Evolutionary conservation across 2,888 invertebrate species (phyloP).

Genomic region (Apodemia zela): DNA sequence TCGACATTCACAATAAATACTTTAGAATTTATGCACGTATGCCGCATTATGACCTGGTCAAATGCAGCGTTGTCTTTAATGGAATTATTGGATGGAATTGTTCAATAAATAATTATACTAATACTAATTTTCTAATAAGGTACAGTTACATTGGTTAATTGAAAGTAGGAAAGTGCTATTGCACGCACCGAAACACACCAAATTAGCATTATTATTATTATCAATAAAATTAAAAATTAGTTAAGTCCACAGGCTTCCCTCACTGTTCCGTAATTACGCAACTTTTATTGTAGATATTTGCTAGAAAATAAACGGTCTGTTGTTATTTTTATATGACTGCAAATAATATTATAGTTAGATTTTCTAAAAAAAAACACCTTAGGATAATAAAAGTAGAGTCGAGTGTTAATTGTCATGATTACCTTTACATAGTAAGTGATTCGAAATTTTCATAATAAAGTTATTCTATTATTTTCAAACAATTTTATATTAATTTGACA

Average conservation of each 20-base stretch:
- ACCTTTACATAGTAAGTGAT: conserved; percentile 22
- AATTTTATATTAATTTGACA: background rate
- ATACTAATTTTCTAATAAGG: conserved; percentile 54
- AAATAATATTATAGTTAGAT: conserved; percentile 69
- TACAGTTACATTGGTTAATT: conserved; percentile 55
- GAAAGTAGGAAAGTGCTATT: conserved; percentile 75
- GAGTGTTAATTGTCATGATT: conserved; percentile 35
- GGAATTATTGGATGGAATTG: conserved; percentile 75
- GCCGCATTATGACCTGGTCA: conserved; percentile 34
- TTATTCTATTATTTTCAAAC: background rate
- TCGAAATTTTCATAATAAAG: background rate
- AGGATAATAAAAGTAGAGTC: conserved; percentile 48
- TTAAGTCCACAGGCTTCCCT: conserved; percentile 69
- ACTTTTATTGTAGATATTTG: conserved; percentile 72
- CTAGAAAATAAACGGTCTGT: conserved; percentile 69
- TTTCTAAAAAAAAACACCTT: conserved; percentile 72
- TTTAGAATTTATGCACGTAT: conserved; percentile 23
- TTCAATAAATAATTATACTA: conserved; percentile 43
- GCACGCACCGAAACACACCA: conserved; percentile 76
- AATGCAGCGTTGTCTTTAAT: conserved; percentile 42
- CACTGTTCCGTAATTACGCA: conserved; percentile 60
- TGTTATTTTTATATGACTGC: conserved; percentile 80
- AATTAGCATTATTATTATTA: conserved; percentile 53
- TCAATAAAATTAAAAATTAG: conserved; percentile 52
- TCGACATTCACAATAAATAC: conserved; percentile 30